Conservation (phyloP, 1,140 invertebrate genomes). For the Bradynema listronoti region DNA sequence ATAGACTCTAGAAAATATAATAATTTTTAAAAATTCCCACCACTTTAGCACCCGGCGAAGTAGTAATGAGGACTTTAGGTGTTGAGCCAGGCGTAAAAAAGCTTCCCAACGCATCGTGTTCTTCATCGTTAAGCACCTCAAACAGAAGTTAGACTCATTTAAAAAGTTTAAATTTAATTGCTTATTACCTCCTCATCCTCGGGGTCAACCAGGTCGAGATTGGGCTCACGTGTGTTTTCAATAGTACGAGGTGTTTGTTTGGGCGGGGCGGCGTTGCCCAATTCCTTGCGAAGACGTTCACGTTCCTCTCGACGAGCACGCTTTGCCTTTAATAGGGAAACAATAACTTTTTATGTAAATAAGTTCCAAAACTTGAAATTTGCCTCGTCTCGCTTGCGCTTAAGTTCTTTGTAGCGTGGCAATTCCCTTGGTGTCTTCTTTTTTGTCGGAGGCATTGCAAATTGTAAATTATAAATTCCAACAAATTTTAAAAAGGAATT, state of each 20-base stretch:
- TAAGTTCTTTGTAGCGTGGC: neutral
- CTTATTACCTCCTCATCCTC: conserved; percentile 65
- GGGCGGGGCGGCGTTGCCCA: conserved; percentile 59
- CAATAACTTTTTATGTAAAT: conserved; percentile 7
- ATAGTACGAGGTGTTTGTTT: conserved; percentile 80
- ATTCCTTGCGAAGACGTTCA: conserved; percentile 44
- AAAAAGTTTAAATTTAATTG: conserved; percentile 17
- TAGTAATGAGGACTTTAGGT: conserved; percentile 90
- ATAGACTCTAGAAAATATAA: conserved; percentile 15
- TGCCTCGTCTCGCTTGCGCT: neutral
- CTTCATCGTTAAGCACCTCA: conserved; percentile 66
- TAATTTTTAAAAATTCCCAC: conserved; percentile 58
- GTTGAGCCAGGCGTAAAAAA: conserved; percentile 78
- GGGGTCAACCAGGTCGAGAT: conserved; percentile 78
- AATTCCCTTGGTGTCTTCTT: too few species aligned
- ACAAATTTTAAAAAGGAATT: too few species aligned
- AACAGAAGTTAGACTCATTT: conserved; percentile 18
- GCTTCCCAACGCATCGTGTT: conserved; percentile 76
- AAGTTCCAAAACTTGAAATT: neutral
- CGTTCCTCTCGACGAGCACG: conserved; percentile 48
- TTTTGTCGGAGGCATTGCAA: too few species aligned
- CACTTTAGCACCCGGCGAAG: conserved; percentile 77
- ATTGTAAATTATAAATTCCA: too few species aligned
- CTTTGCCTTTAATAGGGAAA: conserved; percentile 55
- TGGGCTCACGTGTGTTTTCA: conserved; percentile 79